phyloP scores from a whole-genome alignment of 2,888 invertebrate species.

The Lochmaea crataegi region DNA sequence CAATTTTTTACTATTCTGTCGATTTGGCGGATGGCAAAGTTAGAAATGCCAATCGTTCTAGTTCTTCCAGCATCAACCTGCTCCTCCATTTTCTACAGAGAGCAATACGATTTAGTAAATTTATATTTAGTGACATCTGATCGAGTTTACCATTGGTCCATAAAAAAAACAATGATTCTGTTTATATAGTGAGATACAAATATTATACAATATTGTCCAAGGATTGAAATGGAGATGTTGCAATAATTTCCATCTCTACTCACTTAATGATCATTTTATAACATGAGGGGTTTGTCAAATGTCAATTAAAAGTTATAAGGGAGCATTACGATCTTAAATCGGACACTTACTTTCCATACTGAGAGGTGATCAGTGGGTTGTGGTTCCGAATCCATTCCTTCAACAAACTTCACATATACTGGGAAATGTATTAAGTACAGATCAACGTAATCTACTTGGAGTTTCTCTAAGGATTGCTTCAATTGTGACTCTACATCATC shows the following conservation, averaged over 20 bases:
- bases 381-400: constrained; percentile 66
- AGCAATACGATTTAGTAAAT: constrained; percentile 14
- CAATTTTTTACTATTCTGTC: constrained; percentile 52
- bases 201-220: too few species aligned
- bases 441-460: constrained; percentile 82
- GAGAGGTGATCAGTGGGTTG: too few species aligned
- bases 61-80: constrained; percentile 73
- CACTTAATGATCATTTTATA: too few species aligned
- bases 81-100: constrained; percentile 67
- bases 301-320: too few species aligned
- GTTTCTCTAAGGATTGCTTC: constrained; percentile 72
- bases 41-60: constrained; percentile 87
- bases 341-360: constrained; percentile 65
- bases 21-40: constrained; percentile 75
- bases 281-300: too few species aligned
- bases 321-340: too few species aligned
- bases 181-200: neutral
- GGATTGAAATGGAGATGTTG: too few species aligned
- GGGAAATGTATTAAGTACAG: constrained; percentile 84
- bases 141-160: too few species aligned
- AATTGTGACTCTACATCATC: constrained; percentile 72
- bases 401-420: constrained; percentile 71
- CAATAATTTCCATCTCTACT: too few species aligned
- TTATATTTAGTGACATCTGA: too few species aligned
- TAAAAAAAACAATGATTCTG: too few species aligned